phyloP scores from a whole-genome alignment of 2,797 vertebrate genomes.

The Girardinus metallicus region DNA sequence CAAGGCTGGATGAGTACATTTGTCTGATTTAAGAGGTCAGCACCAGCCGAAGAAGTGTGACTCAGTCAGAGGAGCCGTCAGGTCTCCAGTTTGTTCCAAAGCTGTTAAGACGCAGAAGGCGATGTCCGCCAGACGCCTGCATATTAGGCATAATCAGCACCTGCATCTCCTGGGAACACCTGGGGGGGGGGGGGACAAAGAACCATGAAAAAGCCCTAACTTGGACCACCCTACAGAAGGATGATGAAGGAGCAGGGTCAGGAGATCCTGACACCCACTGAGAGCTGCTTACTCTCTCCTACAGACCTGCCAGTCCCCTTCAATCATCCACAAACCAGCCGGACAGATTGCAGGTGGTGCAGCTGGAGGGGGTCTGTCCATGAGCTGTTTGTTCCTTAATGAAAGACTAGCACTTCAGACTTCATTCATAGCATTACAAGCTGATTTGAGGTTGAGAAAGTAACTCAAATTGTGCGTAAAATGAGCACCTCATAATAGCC shows the following conservation, averaged over 20 bases:
- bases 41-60: slow-evolving; percentile 52
- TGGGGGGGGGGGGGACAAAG: slow-evolving; percentile 27
- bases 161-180: slow-evolving; percentile 60
- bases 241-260: slow-evolving; percentile 56
- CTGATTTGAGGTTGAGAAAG: slow-evolving; percentile 50
- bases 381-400: slow-evolving; percentile 32
- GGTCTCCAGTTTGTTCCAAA: slow-evolving; percentile 58
- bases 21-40: slow-evolving; percentile 62
- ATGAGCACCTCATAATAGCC: slow-evolving; percentile 30
- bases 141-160: slow-evolving; percentile 68
- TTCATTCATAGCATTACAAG: slow-evolving; percentile 35
- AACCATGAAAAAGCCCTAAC: slow-evolving; percentile 35
- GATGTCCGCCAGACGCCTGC: slow-evolving; percentile 62
- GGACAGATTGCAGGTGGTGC: slow-evolving; percentile 71
- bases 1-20: slow-evolving; percentile 35
- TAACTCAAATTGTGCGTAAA: slow-evolving; percentile 52
- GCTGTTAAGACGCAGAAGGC: slow-evolving; percentile 61
- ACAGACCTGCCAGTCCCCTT: slow-evolving; percentile 60
- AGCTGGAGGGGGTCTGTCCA: slow-evolving; percentile 24
- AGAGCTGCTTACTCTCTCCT: slow-evolving; percentile 69
- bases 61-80: slow-evolving; percentile 72
- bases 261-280: slow-evolving; percentile 51
- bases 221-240: slow-evolving; percentile 60
- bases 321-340: slow-evolving; percentile 57
- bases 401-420: slow-evolving; percentile 33